Evolutionary conservation across 2,888 invertebrate species (phyloP).

Genomic region (Oasisia sp.): DNA sequence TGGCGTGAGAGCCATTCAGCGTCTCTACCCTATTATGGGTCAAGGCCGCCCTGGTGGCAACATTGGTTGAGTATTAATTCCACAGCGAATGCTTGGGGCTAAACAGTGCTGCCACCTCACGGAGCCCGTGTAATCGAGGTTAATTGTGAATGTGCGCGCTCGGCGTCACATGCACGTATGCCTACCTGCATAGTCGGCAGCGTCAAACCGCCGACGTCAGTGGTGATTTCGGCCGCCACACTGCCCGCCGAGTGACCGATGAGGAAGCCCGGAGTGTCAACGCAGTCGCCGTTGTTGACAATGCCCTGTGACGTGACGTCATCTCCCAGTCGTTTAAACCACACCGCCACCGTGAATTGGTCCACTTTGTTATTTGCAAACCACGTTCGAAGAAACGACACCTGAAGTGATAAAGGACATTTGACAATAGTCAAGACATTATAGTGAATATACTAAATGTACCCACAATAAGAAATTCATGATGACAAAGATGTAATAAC

Average conservation of each 20-base stretch:
- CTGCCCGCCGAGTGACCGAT: not conserved
- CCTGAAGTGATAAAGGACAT: too few species aligned
- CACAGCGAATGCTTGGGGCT: too few species aligned
- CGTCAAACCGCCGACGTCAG: not conserved
- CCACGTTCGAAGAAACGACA: constrained; percentile 20
- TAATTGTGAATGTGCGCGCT: too few species aligned
- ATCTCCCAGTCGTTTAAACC: not conserved
- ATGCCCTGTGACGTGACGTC: not conserved
- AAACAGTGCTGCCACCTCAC: too few species aligned
- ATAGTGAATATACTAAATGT: too few species aligned
- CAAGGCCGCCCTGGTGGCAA: too few species aligned
- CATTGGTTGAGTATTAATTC: too few species aligned
- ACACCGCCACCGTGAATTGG: not conserved
- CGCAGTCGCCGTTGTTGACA: constrained; percentile 10
- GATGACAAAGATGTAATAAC: not conserved
- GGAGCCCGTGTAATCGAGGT: too few species aligned
- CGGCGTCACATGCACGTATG: not conserved
- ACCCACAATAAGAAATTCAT: too few species aligned
- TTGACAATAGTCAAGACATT: too few species aligned
- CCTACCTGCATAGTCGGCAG: not conserved
- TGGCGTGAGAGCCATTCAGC: too few species aligned
- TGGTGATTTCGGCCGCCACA: not conserved
- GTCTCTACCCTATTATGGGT: too few species aligned
- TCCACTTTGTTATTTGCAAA: constrained; percentile 20
- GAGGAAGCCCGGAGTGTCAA: not conserved